phyloP scores from a whole-genome alignment of 2,888 invertebrate species.

The Aleiodes leptofemur region DNA sequence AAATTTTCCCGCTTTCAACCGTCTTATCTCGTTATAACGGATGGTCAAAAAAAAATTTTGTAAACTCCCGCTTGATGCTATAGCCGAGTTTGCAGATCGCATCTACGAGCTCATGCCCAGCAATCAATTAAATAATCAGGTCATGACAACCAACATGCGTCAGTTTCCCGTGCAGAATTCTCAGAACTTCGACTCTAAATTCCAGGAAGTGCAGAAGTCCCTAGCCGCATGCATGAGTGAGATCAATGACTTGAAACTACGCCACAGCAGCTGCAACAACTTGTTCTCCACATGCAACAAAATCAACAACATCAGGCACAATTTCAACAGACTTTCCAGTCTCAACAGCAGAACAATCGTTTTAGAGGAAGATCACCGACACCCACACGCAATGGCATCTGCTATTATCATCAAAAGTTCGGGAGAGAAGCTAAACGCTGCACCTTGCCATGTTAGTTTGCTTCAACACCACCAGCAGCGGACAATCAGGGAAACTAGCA shows the following conservation, averaged over 20 bases:
- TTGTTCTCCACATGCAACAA: neutral
- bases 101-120: neutral
- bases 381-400: neutral
- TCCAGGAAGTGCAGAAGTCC: neutral
- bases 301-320: conserved; percentile 15
- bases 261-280: neutral
- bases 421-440: neutral
- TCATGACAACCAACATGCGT: neutral
- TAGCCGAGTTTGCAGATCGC: conserved; percentile 23
- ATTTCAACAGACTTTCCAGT: neutral
- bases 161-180: no score
- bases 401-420: conserved; percentile 4
- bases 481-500: conserved; percentile 23
- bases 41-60: no score
- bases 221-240: neutral
- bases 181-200: neutral
- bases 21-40: no score
- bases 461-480: neutral
- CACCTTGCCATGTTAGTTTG: neutral
- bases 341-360: neutral
- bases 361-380: neutral
- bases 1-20: no score
- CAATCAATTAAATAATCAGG: neutral
- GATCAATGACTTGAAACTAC: conserved; percentile 2
- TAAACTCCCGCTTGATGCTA: conserved; percentile 5